Percentiles rank a stretch among this genome's conserved stretches.
These are phyloP conservation scores for Tragelaphus imberbis DNA, from an alignment of 2,113 vertebrate species.

Conservation along the genomic window DNA sequence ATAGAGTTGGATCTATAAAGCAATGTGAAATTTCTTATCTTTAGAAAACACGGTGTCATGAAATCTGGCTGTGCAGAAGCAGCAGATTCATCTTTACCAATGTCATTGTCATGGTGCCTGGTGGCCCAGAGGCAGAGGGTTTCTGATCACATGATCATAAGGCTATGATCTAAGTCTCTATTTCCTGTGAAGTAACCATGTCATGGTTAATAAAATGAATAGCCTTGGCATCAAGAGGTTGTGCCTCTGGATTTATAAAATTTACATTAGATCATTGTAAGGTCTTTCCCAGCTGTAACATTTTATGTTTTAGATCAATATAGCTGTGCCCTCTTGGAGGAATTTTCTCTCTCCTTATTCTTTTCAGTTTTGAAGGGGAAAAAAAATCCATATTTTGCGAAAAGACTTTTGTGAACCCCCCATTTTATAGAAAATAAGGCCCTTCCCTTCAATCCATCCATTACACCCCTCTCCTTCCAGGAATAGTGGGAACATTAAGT, in stretches of 20 bases:
- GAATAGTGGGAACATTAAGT: background rate
- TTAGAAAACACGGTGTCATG: background rate
- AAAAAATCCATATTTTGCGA: background rate
- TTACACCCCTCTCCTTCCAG: conserved; percentile 10
- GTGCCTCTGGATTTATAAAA: conserved; percentile 25
- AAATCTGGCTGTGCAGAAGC: background rate
- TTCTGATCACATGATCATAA: background rate
- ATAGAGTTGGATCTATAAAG: background rate
- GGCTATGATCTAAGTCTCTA: background rate
- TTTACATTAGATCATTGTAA: conserved; percentile 5
- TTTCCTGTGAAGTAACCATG: conserved; percentile 10
- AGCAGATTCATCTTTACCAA: background rate
- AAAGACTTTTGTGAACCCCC: background rate
- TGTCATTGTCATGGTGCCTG: background rate
- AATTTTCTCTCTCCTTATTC: background rate
- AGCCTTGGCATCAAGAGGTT: background rate
- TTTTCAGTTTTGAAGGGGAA: background rate
- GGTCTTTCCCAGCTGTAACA: background rate
- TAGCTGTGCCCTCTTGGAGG: background rate
- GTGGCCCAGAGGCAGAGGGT: background rate
- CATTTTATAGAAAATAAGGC: background rate
- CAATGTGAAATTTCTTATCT: background rate
- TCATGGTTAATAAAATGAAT: background rate
- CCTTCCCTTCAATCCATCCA: background rate
- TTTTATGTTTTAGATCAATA: conserved; percentile 19